Base-by-base conservation (phyloP, 2,888 invertebrate species). In the Agrotis puta region DNA sequence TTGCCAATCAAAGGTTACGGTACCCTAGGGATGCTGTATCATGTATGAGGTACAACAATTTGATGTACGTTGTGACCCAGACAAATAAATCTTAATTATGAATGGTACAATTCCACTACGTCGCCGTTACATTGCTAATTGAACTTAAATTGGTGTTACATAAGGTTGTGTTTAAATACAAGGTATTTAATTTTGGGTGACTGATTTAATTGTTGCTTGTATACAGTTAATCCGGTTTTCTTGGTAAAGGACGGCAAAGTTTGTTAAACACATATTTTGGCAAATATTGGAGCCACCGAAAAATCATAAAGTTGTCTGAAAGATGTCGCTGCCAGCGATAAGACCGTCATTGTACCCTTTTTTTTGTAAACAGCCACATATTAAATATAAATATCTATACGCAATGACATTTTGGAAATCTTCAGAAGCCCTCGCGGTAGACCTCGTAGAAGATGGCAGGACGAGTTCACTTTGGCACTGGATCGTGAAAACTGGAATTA, bases 51-150 rank as follows among this genome's bases (percentile, higher is more conserved):
- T 64, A 47, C 33, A 61, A 27, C 27, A 53, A 47, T 83, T 43
- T 83, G 67, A 72, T 58, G 69, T 65, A 59, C 54, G 72, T 47
- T 47, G 39, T 47, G 43, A 58, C 69, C 51, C 45, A 57, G 50
- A 33, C 71, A 70, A 78, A 83, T 82, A 64, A 71, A 78, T 63
- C 76, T 79, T 64, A 67, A 70, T 76, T 76, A 79, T 81, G 67
- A 74, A 83, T 71, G 79, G 56, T 58, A 69, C 58, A 56, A 61
- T 48, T 59, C 24, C 53, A 64, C 67, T 27, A 64, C 65, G 62
- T 54, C 45, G 27, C n/a, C 59, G 63, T 79, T 74, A 69, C 13
- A 43, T 57, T 47, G 48, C 63, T 65, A 69, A 81, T 81, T 73
- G 63, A 20, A 50, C 50, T 67, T 61, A 64, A 70, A 70, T 70